These are phyloP conservation scores for Melanargia galathea DNA, from an alignment of 2,888 invertebrate genomes.

Conservation along the genomic window DNA sequence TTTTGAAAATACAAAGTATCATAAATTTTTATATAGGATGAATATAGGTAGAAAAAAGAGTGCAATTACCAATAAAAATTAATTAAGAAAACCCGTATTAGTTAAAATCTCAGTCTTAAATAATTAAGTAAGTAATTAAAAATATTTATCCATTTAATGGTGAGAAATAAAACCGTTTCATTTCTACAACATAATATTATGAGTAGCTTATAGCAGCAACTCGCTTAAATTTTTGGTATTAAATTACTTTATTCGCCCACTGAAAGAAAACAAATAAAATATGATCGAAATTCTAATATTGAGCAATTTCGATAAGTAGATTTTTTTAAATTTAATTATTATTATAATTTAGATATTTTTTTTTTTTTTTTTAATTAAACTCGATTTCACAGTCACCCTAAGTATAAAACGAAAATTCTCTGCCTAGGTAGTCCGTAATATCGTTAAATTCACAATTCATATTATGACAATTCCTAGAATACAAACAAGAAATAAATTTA, in stretches of 20 bases:
- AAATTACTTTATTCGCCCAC: conserved; percentile 3
- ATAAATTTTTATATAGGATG: not conserved
- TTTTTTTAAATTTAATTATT: not conserved
- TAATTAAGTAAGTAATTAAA: conserved; percentile 11
- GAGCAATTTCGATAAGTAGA: conserved; percentile 11
- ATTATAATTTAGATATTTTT: not conserved
- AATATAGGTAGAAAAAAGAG: not conserved
- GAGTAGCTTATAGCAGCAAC: conserved; percentile 1
- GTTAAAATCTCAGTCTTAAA: conserved; percentile 24
- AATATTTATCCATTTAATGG: conserved; percentile 5
- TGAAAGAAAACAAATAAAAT: not conserved
- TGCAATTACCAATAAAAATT: conserved; percentile 7
- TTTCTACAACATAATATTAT: not conserved
- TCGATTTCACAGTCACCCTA: not conserved
- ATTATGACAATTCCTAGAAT: too few species aligned
- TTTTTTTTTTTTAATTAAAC: not conserved
- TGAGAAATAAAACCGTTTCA: conserved; percentile 10
- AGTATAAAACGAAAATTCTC: not conserved
- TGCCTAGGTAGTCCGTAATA: not conserved
- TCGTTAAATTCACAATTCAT: too few species aligned
- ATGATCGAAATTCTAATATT: conserved; percentile 14
- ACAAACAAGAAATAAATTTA: too few species aligned
- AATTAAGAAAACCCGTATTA: not conserved
- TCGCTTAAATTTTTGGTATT: not conserved
- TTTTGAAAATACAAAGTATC: not conserved